Conservation (phyloP, 2,113 vertebrate genomes). For the Nycticorax nycticorax region DNA sequence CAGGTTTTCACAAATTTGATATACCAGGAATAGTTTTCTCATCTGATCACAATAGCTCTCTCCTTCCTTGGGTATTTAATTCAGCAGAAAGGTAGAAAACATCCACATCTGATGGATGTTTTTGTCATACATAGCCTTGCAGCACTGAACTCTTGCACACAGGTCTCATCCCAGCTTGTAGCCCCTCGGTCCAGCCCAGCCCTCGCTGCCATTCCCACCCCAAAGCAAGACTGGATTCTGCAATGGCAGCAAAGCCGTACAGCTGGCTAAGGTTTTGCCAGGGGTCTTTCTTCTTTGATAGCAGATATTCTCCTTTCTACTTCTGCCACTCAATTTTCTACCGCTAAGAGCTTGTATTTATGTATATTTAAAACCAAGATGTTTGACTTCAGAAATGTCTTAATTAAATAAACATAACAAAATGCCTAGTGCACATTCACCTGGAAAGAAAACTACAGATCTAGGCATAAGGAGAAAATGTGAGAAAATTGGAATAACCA, state of each 20-base stretch:
- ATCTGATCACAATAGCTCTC: not conserved
- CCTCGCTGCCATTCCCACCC: accelerated
- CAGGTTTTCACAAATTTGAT: not conserved
- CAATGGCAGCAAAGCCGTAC: accelerated
- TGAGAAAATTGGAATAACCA: not conserved
- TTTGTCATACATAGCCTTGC: not conserved
- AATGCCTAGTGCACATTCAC: not conserved
- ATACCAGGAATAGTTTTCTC: not conserved
- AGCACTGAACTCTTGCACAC: not conserved
- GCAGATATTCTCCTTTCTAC: not conserved
- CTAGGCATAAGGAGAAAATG: not conserved
- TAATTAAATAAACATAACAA: not conserved
- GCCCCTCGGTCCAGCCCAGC: not conserved
- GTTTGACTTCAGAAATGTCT: not conserved
- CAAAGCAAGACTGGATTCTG: accelerated
- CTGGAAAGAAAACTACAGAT: not conserved
- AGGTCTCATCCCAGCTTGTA: not conserved
- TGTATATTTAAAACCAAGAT: not conserved
- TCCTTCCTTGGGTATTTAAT: not conserved
- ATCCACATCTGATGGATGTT: not conserved
- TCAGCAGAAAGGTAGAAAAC: not conserved
- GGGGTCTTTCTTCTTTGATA: not conserved
- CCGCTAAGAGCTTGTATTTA: not conserved
- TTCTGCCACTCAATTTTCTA: not conserved
- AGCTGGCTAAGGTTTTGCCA: not conserved